phyloP scores from a whole-genome alignment of 92 coral and sea anemone genomes.

The Phenganax subtilis region DNA sequence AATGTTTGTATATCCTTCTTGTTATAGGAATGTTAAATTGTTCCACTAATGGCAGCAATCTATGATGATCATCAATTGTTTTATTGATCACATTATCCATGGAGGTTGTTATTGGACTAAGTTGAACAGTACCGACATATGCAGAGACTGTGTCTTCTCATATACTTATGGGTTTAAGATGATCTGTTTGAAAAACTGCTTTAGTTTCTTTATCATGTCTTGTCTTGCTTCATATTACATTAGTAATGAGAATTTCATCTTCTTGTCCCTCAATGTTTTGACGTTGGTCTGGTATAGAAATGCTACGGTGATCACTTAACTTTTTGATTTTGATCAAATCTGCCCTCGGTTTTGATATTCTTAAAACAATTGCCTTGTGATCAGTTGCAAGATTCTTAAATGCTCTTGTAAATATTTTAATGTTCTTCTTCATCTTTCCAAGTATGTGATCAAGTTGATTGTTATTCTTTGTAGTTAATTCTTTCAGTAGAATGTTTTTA shows the following conservation, averaged over 20 bases:
- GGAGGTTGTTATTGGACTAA: slow-evolving; percentile 17
- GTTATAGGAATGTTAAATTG: slow-evolving; percentile 26
- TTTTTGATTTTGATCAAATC: background rate
- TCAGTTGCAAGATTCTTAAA: slow-evolving; percentile 24
- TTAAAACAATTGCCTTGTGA: slow-evolving; percentile 26
- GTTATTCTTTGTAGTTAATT: slow-evolving; percentile 13
- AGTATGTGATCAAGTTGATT: slow-evolving; percentile 19
- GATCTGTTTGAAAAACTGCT: slow-evolving; percentile 13
- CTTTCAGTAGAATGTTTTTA: background rate
- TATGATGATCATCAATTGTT: slow-evolving; percentile 10
- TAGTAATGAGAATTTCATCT: slow-evolving; percentile 5
- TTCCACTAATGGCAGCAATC: slow-evolving; percentile 14
- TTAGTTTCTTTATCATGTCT: background rate
- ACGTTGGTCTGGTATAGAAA: slow-evolving; percentile 13
- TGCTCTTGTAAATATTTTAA: slow-evolving; percentile 6
- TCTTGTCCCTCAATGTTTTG: slow-evolving; percentile 8
- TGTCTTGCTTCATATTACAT: background rate
- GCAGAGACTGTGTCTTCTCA: slow-evolving; percentile 17
- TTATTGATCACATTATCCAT: slow-evolving; percentile 7
- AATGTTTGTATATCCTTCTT: slow-evolving; percentile 14
- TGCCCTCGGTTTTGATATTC: slow-evolving; percentile 25
- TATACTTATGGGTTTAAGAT: slow-evolving; percentile 5
- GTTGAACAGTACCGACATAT: background rate
- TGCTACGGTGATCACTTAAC: background rate
- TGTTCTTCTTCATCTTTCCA: background rate